Conservation (phyloP, 2,113 vertebrate species). For the Platycercus adscitus region DNA sequence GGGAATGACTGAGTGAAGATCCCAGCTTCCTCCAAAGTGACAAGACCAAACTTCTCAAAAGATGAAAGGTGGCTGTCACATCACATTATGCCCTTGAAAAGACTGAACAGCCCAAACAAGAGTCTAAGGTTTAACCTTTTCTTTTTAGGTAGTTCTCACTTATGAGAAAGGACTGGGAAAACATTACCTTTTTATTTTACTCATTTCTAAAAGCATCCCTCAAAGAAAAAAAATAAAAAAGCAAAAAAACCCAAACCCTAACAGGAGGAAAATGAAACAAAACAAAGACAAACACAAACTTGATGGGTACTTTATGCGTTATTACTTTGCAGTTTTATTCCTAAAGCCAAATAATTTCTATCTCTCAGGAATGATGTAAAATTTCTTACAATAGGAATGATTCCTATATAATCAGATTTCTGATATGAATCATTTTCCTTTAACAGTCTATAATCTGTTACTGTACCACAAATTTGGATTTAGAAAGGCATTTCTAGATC, state of each 20-base stretch:
- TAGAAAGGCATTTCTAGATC: not conserved
- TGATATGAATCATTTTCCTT: not conserved
- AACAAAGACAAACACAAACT: not conserved
- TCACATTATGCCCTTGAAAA: not conserved
- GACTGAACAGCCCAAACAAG: not conserved
- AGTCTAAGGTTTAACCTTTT: not conserved
- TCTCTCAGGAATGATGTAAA: not conserved
- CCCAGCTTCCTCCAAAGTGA: not conserved
- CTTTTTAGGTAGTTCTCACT: not conserved
- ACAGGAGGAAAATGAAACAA: not conserved
- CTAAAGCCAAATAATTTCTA: not conserved
- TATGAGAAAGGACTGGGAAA: not conserved
- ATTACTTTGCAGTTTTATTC: not conserved
- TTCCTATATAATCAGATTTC: not conserved
- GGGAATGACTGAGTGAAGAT: not conserved
- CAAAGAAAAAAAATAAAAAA: not conserved
- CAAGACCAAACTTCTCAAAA: slow-evolving; percentile 11
- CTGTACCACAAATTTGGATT: not conserved
- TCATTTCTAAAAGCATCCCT: not conserved
- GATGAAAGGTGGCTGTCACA: not conserved
- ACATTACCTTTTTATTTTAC: not conserved
- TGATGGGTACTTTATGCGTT: not conserved
- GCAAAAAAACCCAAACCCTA: not conserved
- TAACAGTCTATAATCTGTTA: not conserved
- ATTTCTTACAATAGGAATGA: not conserved